Evolutionary conservation across 2,113 vertebrate genomes (phyloP).

Genomic region (Sitta europaea): DNA sequence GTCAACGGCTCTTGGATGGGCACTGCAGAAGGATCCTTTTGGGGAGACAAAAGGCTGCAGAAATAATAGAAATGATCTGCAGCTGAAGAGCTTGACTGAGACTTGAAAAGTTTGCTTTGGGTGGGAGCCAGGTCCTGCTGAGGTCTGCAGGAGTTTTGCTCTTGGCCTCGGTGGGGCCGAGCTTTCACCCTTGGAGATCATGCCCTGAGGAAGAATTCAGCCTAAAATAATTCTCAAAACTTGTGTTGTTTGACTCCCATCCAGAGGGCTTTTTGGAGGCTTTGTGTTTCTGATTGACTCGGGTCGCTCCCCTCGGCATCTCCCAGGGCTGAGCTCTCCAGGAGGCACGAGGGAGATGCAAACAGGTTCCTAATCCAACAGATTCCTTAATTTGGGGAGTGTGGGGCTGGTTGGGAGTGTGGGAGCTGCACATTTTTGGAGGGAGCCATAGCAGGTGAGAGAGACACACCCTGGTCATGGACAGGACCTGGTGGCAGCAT

Average conservation of each 20-base stretch:
- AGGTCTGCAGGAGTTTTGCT: slow-evolving; percentile 36
- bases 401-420: background rate
- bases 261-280: background rate
- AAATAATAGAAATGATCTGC: background rate
- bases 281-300: background rate
- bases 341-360: background rate
- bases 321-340: background rate
- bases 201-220: slow-evolving; percentile 9
- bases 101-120: slow-evolving; percentile 35
- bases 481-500: background rate
- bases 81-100: background rate
- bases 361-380: background rate
- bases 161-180: background rate
- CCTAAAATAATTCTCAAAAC: slow-evolving; percentile 8
- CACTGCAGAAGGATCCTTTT: background rate
- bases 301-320: background rate
- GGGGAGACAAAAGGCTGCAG: background rate
- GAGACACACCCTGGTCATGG: accelerated
- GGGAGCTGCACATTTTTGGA: accelerated
- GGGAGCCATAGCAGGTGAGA: background rate
- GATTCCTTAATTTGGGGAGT: accelerated
- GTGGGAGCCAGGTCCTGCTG: slow-evolving; percentile 23
- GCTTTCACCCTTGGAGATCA: background rate
- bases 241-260: background rate
- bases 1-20: background rate